A percentile compares a stretch with the other conserved stretches of the same genome.
These are phyloP conservation scores for Eurytoma californica DNA, from an alignment of 2,888 invertebrate species.

Conservation along the genomic window DNA sequence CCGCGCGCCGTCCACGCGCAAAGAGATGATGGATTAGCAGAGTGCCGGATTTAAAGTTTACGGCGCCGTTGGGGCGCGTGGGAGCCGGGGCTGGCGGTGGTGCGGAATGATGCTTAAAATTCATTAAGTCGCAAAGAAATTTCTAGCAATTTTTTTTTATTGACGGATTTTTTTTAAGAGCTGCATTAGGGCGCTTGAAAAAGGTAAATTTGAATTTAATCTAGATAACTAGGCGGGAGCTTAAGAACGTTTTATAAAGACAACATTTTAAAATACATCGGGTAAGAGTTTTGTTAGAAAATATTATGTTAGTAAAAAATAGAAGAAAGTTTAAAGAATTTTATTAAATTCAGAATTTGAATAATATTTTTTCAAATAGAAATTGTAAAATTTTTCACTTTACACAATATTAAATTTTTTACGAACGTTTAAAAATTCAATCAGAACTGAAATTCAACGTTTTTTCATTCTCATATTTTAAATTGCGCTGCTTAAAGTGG, in stretches of 20 bases:
- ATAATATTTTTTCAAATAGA: no score
- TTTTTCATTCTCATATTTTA: background rate
- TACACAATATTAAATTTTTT: background rate
- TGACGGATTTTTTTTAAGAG: background rate
- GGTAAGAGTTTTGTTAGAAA: no score
- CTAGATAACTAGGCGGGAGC: no score
- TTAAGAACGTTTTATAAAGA: no score
- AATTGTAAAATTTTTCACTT: no score
- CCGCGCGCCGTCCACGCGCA: constrained; percentile 7
- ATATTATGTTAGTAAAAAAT: no score
- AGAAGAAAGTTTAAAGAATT: no score
- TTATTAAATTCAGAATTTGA: no score
- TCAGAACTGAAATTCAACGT: background rate
- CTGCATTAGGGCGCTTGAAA: no score
- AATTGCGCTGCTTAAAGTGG: constrained; percentile 1
- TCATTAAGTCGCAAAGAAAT: constrained; percentile 27
- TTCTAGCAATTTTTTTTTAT: constrained; percentile 11
- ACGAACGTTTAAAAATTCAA: background rate
- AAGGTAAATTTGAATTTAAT: no score
- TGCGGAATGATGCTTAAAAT: constrained; percentile 16
- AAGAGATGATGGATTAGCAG: constrained; percentile 48
- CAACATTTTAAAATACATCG: no score
- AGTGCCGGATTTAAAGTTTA: constrained; percentile 47
- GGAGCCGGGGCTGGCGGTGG: background rate
- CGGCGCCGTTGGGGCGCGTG: constrained; percentile 5